Evolutionary conservation across 2,113 vertebrate species (phyloP).

Genomic region (Smithornis capensis): DNA sequence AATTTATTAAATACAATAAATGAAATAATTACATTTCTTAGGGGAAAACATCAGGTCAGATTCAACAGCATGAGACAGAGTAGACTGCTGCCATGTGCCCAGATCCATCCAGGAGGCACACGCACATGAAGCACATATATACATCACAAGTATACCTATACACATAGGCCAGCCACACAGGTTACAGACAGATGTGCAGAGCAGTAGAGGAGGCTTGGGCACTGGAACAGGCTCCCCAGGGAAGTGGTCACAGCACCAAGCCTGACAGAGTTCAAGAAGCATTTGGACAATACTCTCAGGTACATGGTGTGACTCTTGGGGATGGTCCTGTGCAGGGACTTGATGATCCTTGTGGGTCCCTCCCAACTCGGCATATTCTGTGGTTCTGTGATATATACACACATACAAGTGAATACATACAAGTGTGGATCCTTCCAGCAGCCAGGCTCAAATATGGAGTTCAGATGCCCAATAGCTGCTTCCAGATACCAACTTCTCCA

Average conservation of each 20-base stretch:
- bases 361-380: too few relatives aligned
- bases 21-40: neutral
- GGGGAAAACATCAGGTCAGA: neutral
- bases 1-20: neutral
- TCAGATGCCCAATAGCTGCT: neutral
- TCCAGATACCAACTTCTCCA: neutral
- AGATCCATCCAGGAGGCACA: neutral
- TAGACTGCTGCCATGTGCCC: neutral
- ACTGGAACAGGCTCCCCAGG: too few relatives aligned
- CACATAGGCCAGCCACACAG: neutral
- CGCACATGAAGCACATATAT: rapidly evolving
- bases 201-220: neutral
- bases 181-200: neutral
- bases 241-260: too few relatives aligned
- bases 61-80: neutral
- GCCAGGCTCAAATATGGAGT: neutral
- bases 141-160: neutral
- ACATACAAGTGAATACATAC: too few relatives aligned
- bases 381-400: neutral
- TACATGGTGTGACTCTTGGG: too few relatives aligned
- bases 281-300: too few relatives aligned
- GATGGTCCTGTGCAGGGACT: neutral
- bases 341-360: too few relatives aligned
- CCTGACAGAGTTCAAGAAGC: too few relatives aligned
- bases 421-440: neutral